A percentile compares a stretch with the other conserved stretches of the same genome.
These are phyloP conservation scores for Marmota monax DNA, from an alignment of 2,113 vertebrate species.

Conservation along the genomic window DNA sequence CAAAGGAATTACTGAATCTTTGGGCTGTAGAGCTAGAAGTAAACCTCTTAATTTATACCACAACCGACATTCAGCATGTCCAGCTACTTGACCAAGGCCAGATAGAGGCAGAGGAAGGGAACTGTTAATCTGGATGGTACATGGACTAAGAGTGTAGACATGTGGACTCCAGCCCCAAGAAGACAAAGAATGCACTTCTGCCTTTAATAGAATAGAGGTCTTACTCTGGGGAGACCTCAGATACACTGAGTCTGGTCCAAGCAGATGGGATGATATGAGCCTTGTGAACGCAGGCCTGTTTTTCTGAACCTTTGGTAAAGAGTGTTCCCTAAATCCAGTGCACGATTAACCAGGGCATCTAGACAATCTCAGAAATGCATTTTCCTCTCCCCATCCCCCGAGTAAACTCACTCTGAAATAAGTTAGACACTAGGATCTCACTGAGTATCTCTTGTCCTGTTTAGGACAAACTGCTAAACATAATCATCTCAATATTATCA, in stretches of 20 bases:
- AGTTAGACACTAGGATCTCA: neutral
- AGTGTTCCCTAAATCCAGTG: neutral
- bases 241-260: neutral
- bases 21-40: neutral
- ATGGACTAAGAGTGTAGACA: neutral
- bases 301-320: neutral
- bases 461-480: neutral
- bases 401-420: conserved; percentile 26
- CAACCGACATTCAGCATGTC: neutral
- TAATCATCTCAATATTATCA: neutral
- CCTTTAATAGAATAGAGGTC: neutral
- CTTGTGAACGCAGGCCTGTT: neutral
- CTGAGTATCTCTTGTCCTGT: neutral
- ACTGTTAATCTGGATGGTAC: neutral
- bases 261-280: neutral
- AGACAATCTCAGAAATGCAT: conserved; percentile 13
- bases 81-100: neutral
- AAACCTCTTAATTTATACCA: neutral
- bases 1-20: neutral
- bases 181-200: neutral
- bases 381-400: neutral
- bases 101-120: neutral
- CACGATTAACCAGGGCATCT: neutral
- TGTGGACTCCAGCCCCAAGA: neutral
- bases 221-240: neutral